Conservation (phyloP, 2,888 invertebrate genomes). For the Melanchra persicariae region DNA sequence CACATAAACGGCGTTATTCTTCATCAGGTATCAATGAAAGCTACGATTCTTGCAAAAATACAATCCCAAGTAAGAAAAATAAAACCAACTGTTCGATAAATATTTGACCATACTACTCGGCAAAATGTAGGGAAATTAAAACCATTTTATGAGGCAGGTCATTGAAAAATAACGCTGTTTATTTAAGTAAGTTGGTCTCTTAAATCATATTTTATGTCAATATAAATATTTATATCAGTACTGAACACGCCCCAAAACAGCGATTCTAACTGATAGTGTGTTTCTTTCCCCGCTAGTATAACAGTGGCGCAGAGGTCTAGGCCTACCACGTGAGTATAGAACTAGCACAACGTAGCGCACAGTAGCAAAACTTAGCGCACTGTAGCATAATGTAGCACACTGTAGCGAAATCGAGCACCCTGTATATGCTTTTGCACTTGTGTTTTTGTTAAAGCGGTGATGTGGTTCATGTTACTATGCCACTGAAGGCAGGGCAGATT, state of each 20-base stretch:
- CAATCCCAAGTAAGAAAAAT: no score
- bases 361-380: conserved; percentile 50
- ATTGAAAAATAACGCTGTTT: no score
- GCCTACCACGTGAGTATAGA: conserved; percentile 89
- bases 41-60: no score
- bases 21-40: no score
- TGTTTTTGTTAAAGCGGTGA: conserved; percentile 28
- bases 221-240: neutral
- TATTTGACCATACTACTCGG: no score
- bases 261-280: conserved; percentile 80
- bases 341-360: conserved; percentile 59
- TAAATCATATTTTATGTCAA: no score
- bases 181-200: no score
- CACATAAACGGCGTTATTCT: no score
- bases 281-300: conserved; percentile 88
- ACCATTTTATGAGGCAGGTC: no score
- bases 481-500: neutral
- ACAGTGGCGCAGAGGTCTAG: conserved; percentile 90
- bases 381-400: conserved; percentile 54
- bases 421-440: conserved; percentile 48
- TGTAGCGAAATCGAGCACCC: conserved; percentile 43
- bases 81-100: no score
- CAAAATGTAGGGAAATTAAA: no score
- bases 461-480: conserved; percentile 35
- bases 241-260: conserved; percentile 58